phyloP scores from a whole-genome alignment of 2,888 invertebrate genomes.

The Mycalesis mineus region DNA sequence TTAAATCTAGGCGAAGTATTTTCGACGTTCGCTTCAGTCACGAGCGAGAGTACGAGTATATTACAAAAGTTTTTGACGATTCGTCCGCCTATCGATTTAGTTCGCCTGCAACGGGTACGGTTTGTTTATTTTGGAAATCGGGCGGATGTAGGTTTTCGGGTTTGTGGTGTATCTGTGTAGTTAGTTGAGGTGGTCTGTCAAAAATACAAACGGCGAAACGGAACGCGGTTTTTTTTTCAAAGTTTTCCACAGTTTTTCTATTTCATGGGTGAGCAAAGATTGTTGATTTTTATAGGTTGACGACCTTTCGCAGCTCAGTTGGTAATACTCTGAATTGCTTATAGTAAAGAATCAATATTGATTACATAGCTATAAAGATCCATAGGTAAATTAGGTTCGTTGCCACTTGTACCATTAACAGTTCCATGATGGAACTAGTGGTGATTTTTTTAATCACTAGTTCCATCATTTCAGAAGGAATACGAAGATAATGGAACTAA shows the following conservation, averaged over 20 bases:
- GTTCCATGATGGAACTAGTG: too few species aligned
- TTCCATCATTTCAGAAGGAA: too few species aligned
- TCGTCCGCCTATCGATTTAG: conserved; percentile 66
- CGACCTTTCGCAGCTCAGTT: not conserved
- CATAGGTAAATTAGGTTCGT: too few species aligned
- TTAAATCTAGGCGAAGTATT: conserved; percentile 16
- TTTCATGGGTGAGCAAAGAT: conserved; percentile 45
- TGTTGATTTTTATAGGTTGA: not conserved
- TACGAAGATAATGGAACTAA: too few species aligned
- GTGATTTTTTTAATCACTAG: too few species aligned
- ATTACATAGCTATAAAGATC: too few species aligned
- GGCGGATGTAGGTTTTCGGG: conserved; percentile 72
- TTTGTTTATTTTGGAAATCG: conserved; percentile 67
- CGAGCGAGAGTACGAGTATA: conserved; percentile 41
- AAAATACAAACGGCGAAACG: conserved; percentile 26
- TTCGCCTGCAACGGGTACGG: conserved; percentile 51
- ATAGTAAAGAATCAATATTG: too few species aligned
- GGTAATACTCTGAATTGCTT: too few species aligned
- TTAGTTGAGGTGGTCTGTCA: conserved; percentile 27
- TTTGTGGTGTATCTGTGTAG: conserved; percentile 64
- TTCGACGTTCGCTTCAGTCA: conserved; percentile 25
- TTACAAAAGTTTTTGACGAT: conserved; percentile 71
- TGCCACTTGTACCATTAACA: too few species aligned
- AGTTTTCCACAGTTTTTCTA: conserved; percentile 39
- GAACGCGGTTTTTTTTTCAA: conserved; percentile 13